Evolutionary conservation across 1,140 invertebrate species (phyloP).

Genomic region (Antheraea mylitta): DNA sequence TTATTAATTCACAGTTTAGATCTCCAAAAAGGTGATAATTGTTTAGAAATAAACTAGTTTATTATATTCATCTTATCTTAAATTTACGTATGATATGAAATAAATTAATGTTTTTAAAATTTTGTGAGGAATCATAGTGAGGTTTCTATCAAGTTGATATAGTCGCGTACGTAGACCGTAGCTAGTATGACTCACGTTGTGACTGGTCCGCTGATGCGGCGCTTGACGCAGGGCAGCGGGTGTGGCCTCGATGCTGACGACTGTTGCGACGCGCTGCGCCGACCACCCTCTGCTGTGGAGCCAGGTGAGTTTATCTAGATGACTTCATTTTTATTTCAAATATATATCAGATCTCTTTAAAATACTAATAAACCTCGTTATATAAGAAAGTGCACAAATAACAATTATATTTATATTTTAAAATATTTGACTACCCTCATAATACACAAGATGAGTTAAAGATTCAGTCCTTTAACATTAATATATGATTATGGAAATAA

Average conservation of each 20-base stretch:
- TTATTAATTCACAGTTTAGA: background rate
- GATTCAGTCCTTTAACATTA: too few relatives aligned
- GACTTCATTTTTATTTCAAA: constrained; percentile 12
- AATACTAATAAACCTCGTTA: too few relatives aligned
- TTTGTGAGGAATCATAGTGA: background rate
- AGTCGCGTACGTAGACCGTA: constrained; percentile 52
- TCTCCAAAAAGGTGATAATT: background rate
- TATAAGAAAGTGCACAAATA: too few relatives aligned
- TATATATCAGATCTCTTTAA: too few relatives aligned
- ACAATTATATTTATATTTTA: too few relatives aligned
- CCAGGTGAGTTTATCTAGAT: constrained; percentile 53
- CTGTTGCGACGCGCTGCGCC: constrained; percentile 79
- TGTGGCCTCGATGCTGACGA: constrained; percentile 82
- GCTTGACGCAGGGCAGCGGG: constrained; percentile 82
- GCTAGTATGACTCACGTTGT: constrained; percentile 75
- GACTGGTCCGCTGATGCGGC: constrained; percentile 77
- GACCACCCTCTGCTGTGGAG: constrained; percentile 67
- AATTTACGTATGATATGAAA: too few relatives aligned
- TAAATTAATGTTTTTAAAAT: background rate
- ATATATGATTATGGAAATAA: too few relatives aligned
- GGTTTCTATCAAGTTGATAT: constrained; percentile 2
- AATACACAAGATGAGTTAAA: too few relatives aligned
- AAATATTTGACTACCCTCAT: too few relatives aligned
- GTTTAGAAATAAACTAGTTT: background rate
- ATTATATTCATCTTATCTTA: too few relatives aligned